Evolutionary conservation across 2,888 invertebrate genomes (phyloP), one percentile per base, ranked within the genome.

Genomic region (Pachymerium ferrugineum): DNA sequence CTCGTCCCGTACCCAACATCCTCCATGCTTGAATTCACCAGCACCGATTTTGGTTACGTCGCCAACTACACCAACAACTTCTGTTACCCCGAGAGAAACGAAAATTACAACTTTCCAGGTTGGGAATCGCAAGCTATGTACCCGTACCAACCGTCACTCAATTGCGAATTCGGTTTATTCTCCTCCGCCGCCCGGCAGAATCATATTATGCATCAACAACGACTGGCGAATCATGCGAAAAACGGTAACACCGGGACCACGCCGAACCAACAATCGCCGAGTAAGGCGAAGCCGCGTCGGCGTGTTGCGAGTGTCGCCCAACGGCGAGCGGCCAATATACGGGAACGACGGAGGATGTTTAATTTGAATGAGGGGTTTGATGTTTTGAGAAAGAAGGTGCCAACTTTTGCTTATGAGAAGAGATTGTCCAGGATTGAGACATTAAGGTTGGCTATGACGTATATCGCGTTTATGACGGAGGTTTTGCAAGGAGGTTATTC

Each of bases 371-470:
- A 95, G 80, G 96, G 96, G 0, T 97, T 97, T 88, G 97, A 98
- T 87, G 97, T 97, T 84, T 89, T 99, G 81, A 88, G 98, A 74
- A 91, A 93, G 78, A 97, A 97, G 86, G 97, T 99, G 79, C 99
- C 99, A 71, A 99, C 98, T 76, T 99, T 99, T 84, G 98, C 98
- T 0, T 99, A 97, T 83, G 99, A 99, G 85, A 98, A 98, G 83
- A 86, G 98, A 28, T 87, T 99, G 35, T 97, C 97, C 80, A 99
- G 99, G 85, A 99, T 99, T 80, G 99, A 99, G 86, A 98, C 99
- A 0, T 86, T 99, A 33, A 88, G 97, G 0, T 85, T 99, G 78
- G 98, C 98, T 47, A 98, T 98, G 77, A 97, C 97, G 0, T 98
- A 98, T 85, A 98, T 98, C 78, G 95, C 96, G 1, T 85, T 99